Evolutionary conservation across 2,113 vertebrate species (phyloP).

Genomic region (Notiomystis cincta): DNA sequence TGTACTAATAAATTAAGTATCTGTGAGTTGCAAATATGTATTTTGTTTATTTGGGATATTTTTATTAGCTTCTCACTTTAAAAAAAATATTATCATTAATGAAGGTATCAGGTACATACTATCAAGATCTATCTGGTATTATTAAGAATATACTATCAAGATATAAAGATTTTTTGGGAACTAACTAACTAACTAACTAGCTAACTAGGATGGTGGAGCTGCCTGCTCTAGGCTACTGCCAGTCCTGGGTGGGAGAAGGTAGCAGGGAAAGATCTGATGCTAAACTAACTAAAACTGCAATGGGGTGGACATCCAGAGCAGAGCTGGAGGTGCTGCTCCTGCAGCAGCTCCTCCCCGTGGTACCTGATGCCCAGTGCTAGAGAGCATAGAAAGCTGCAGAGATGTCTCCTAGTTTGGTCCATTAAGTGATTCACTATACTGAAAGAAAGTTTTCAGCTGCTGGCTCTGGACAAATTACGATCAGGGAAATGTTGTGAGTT

Average conservation of each 20-base stretch:
- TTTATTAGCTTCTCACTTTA: background rate
- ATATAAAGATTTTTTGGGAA: background rate
- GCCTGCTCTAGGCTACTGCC: background rate
- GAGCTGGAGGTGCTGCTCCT: background rate
- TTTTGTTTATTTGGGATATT: background rate
- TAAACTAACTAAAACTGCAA: background rate
- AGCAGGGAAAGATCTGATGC: background rate
- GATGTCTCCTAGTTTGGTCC: background rate
- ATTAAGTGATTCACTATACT: background rate
- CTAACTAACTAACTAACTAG: background rate
- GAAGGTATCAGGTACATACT: background rate
- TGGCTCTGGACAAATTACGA: background rate
- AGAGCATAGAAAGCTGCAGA: background rate
- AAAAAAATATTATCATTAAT: background rate
- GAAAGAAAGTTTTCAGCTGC: background rate
- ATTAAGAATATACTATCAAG: background rate
- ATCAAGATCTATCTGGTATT: background rate
- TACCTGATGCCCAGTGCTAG: background rate
- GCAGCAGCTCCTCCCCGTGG: background rate
- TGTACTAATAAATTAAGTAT: background rate
- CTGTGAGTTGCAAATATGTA: background rate
- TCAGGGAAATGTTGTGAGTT: fast-evolving
- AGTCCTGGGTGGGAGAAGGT: background rate
- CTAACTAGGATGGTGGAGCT: background rate
- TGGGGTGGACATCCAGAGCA: background rate